Conservation (phyloP, 1,140 invertebrate genomes). For the Acromyrmex echinatior region DNA sequence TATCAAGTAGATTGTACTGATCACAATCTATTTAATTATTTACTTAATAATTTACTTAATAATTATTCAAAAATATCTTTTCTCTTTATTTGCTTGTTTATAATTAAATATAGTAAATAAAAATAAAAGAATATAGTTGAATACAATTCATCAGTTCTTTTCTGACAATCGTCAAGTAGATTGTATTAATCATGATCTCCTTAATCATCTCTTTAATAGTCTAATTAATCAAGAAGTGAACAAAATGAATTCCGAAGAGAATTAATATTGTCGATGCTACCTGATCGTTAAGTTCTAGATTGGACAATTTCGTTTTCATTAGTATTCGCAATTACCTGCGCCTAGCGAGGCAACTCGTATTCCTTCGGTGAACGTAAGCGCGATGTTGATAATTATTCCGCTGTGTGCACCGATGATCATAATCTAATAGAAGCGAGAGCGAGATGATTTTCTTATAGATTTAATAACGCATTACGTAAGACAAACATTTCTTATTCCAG, state of each 20-base stretch:
- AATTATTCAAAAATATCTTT: no score
- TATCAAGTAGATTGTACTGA: no score
- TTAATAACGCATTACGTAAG: conserved; percentile 60
- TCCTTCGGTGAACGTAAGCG: conserved; percentile 10
- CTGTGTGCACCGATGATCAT: not conserved
- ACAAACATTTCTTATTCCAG: conserved; percentile 59
- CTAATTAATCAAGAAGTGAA: not conserved
- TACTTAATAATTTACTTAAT: no score
- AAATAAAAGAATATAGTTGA: not conserved
- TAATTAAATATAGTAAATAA: not conserved
- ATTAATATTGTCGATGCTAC: not conserved
- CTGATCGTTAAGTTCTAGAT: not conserved
- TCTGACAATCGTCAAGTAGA: not conserved
- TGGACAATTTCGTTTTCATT: conserved; percentile 14
- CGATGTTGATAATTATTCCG: conserved; percentile 18
- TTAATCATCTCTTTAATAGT: conserved; percentile 2
- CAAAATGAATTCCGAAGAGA: not conserved
- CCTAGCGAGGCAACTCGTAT: not conserved
- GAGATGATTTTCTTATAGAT: conserved; percentile 56
- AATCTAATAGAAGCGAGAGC: conserved; percentile 4
- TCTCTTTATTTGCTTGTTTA: no score
- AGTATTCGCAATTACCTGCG: conserved; percentile 5
- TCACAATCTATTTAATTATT: no score
- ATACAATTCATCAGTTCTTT: not conserved
- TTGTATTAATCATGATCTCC: not conserved